phyloP scores from a whole-genome alignment of 2,888 invertebrate genomes.

The Platycnemis pennipes region DNA sequence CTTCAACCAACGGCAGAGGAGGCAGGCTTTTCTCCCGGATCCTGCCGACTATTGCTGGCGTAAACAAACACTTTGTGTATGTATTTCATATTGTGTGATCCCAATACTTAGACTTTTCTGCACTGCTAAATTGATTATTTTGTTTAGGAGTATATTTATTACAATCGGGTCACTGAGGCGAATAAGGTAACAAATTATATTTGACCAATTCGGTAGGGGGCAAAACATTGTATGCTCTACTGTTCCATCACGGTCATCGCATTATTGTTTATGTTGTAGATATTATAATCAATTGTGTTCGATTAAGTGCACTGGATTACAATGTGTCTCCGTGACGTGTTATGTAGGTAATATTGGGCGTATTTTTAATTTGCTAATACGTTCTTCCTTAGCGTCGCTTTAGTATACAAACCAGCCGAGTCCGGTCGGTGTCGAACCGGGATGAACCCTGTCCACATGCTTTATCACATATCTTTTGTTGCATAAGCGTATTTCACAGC shows the following conservation, averaged over 20 bases:
- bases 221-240: slow-evolving; percentile 59
- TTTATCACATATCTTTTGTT: neutral
- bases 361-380: neutral
- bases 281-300: neutral
- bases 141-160: neutral
- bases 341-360: neutral
- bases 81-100: slow-evolving; percentile 50
- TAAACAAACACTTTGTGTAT: slow-evolving; percentile 72
- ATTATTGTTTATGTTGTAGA: neutral
- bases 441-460: neutral
- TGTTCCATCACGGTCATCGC: neutral
- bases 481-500: neutral
- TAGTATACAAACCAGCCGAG: slow-evolving; percentile 59
- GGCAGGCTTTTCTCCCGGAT: slow-evolving; percentile 71
- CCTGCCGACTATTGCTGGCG: slow-evolving; percentile 72
- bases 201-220: slow-evolving; percentile 64
- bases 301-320: neutral
- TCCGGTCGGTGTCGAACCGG: slow-evolving; percentile 43
- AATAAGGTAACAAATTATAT: slow-evolving; percentile 60
- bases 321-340: neutral
- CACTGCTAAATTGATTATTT: neutral
- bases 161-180: neutral
- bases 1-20: slow-evolving; percentile 71
- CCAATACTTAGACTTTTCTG: neutral
- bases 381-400: slow-evolving; percentile 47